Conservation (phyloP, 1,140 invertebrate genomes). For the Pemphigus obesinymphae region DNA sequence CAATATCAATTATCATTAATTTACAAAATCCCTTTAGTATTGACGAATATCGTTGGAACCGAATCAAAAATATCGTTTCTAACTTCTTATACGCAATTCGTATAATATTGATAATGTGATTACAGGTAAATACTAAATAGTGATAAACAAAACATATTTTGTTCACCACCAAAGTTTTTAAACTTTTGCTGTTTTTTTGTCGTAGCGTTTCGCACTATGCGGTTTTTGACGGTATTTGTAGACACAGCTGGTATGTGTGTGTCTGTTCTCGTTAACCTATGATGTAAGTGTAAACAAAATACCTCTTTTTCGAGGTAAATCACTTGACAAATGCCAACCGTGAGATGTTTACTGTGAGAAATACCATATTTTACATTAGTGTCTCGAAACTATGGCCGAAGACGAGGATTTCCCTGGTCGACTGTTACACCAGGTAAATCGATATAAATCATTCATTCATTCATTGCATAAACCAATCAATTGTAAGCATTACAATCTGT, state of each 20-base stretch:
- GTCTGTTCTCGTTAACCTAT: background rate
- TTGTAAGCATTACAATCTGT: background rate
- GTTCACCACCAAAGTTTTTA: background rate
- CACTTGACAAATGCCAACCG: background rate
- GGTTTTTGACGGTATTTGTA: background rate
- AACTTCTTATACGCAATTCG: background rate
- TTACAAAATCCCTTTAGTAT: no score
- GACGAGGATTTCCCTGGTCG: conserved; percentile 76
- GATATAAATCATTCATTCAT: background rate
- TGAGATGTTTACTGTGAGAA: background rate
- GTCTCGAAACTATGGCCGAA: conserved; percentile 40
- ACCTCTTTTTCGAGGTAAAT: background rate
- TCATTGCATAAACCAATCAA: background rate
- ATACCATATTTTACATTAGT: background rate
- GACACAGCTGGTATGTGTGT: background rate
- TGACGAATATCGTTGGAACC: no score
- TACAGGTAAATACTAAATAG: background rate
- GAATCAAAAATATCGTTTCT: background rate
- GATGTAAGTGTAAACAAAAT: background rate
- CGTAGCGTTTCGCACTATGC: background rate
- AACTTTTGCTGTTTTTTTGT: background rate
- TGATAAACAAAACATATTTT: no score
- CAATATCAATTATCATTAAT: no score
- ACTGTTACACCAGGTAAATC: conserved; percentile 65
- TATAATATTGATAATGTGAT: background rate